Evolutionary conservation across 2,797 vertebrate genomes (phyloP), one percentile per base, ranked within the genome.

Genomic region (Cyclopterus lumpus): DNA sequence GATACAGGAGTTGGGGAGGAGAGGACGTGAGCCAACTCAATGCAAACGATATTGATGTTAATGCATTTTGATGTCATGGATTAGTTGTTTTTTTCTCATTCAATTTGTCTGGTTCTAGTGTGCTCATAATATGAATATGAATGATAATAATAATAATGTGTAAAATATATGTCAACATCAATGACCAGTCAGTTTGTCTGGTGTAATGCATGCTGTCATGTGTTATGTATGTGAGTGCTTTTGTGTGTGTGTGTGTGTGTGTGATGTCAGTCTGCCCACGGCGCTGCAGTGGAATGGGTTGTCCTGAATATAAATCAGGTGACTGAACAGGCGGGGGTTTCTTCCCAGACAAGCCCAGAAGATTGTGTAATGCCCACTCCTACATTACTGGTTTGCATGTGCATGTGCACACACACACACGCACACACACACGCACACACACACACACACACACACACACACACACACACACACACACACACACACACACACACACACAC

Each of bases 221-320:
- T 75, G 55, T 76, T 78, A 53, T 80, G 64, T 62, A 36, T 75
- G 68, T 49, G 36, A 83, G 59, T 40, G 15, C 22, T 69, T 75
- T 67, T 71, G 36, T 74, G 36, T 49, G 68, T 61, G 22, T 54
- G 63, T 58, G 54, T 67, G 66, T 70, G 80, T 78, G 66, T 72
- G 67, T 77, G 87, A 84, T 89, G 86, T 86, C 83, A 88, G 82
- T 68, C 91, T 85, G 93, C 94, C 94, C 92, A 94, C 94, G 81
- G 93, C 89, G n/a, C 73, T 86, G 73, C 88, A 87, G 83, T 82
- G 89, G 86, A 95, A 94, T 94, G 90, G 81, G 77, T 84, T 78
- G 77, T 81, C 82, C 90, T 93, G 95, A 93, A 95, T 96, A 93
- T 95, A 95, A 96, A 96, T 94, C 93, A 94, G 95, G 93, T 94